Base-by-base conservation (phyloP, 2,888 invertebrate genomes). In the Anoplius nigerrimus region DNA sequence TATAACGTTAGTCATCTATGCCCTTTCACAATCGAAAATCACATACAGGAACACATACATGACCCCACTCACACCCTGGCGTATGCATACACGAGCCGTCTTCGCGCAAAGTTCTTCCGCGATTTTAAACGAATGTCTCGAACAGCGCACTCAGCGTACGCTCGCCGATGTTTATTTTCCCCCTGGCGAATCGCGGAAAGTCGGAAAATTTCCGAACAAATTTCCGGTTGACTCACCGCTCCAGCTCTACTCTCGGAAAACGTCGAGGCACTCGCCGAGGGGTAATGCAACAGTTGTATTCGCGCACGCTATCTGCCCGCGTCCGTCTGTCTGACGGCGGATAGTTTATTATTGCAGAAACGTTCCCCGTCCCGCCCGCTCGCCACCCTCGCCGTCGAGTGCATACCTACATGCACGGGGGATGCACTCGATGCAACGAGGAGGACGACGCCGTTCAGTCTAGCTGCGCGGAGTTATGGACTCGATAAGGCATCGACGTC, bases 281-380 rank as follows among this genome's bases (percentile, higher is more conserved):
- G 54, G 58, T 59, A 66, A 56, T 67, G 57, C 78, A 75, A 77
- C 75, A 71, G 78, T 78, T 78, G 69, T 73, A 66, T 57, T 70
- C 48, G 27, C 46, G 54, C 55, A 11, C 42, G 59, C 68, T 71
- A 57, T 59, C 68, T 61, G n/a, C 62, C 18, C 59, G 34, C 11
- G 66, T 51, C 66, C 53, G 69, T 46, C 52, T 27, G 69, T 66
- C 64, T 51, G 53, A 53, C 53, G 43, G 42, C 51, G 34, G 46
- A 51, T 66, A 56, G 58, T 69, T 74, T 65, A 65, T 74, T 62
- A 64, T 69, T 48, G 51, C 53, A 6, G 53, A 43, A 65, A 21
- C 56, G 42, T 27, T 43, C 48, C 56, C 42, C 15, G 18, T 27
- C 27, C 57, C 58, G 27, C 42, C 52, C 45, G 45, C 16, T 45